Evolutionary conservation across 2,797 vertebrate species (phyloP).

Genomic region (Cryptoprocta ferox): DNA sequence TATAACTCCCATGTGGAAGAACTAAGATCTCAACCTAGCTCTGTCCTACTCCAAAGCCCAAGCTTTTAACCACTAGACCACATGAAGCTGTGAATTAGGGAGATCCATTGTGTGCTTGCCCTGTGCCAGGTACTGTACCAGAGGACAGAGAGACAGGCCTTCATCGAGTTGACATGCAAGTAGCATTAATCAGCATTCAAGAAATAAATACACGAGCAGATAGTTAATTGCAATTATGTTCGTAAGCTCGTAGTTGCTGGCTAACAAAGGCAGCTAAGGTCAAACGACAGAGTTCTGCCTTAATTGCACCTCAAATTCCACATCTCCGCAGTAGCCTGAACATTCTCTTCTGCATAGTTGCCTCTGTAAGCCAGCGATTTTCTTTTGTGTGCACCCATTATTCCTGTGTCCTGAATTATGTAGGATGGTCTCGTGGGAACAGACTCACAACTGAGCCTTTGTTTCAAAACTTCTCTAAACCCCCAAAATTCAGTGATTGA

Average conservation of each 20-base stretch:
- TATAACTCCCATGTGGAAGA: not conserved
- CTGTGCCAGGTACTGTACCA: not conserved
- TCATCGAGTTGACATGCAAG: not conserved
- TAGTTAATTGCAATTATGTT: not conserved
- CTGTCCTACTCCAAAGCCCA: not conserved
- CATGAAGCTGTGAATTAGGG: not conserved
- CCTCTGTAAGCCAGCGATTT: conserved; percentile 34
- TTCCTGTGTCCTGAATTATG: conserved; percentile 48
- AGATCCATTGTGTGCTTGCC: not conserved
- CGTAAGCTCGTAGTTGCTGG: not conserved
- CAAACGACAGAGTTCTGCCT: conserved; percentile 39
- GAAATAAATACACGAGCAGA: not conserved
- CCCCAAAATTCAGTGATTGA: conserved; percentile 30
- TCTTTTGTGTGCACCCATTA: conserved; percentile 61
- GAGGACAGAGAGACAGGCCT: not conserved
- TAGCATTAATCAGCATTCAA: not conserved
- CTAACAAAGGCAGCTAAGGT: conserved; percentile 4
- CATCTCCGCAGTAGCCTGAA: conserved; percentile 25
- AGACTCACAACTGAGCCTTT: conserved; percentile 47
- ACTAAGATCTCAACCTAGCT: not conserved
- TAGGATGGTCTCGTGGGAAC: conserved; percentile 11
- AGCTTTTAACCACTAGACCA: not conserved
- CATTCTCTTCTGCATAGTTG: conserved; percentile 48
- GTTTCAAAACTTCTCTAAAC: conserved; percentile 53
- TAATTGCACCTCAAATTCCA: conserved; percentile 58